phyloP scores from a whole-genome alignment of 2,888 invertebrate genomes.

The Noctua janthe region DNA sequence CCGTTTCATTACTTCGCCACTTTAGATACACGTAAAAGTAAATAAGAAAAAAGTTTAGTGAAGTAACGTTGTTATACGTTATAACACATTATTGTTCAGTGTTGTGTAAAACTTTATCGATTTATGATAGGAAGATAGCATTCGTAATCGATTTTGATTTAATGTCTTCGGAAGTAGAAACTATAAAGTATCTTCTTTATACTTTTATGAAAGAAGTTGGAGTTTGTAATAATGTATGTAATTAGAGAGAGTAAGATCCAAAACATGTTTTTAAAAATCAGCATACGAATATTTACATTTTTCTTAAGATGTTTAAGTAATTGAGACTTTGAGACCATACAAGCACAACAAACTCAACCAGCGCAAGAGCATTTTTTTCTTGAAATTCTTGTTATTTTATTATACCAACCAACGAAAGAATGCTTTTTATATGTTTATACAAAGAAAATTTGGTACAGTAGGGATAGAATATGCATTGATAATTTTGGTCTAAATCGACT shows the following conservation, averaged over 20 bases:
- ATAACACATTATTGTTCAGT: conserved; percentile 37
- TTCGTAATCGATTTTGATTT: conserved; percentile 31
- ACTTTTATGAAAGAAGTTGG: not conserved
- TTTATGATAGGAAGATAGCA: conserved; percentile 11
- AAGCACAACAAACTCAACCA: not conserved
- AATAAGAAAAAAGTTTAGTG: conserved; percentile 44
- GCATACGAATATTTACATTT: not conserved
- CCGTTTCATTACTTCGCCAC: conserved; percentile 42
- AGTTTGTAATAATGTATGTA: not conserved
- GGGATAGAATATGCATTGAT: not conserved
- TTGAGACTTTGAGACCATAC: not conserved
- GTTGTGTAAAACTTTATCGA: conserved; percentile 47
- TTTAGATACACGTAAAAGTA: conserved; percentile 40
- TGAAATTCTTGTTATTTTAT: not conserved
- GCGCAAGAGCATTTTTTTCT: not conserved
- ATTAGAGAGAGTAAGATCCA: not conserved
- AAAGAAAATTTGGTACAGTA: not conserved
- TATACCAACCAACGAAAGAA: not conserved
- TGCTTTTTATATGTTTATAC: not conserved
- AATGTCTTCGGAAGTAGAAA: not conserved
- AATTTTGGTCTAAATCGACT: not conserved
- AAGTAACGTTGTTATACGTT: conserved; percentile 51
- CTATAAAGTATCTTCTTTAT: not conserved
- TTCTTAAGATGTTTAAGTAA: not conserved
- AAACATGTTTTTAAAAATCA: not conserved